Percentiles rank a stretch among this genome's conserved stretches.
Evolutionary conservation across 1,140 invertebrate species (phyloP).

Genomic region (Heliconius melpomene): DNA sequence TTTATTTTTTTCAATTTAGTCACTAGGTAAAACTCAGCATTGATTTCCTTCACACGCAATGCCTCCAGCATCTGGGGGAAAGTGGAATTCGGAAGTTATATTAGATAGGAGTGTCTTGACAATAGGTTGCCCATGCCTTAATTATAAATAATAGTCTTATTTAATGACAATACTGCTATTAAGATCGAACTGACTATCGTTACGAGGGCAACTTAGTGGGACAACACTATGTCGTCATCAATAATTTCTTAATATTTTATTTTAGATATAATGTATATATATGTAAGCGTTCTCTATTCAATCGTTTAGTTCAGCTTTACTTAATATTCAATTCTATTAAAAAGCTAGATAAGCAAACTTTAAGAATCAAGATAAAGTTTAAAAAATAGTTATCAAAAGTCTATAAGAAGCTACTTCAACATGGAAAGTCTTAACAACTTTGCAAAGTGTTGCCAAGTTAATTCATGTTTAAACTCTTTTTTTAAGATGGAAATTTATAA

Average conservation of each 20-base stretch:
- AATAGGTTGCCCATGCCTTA: too few relatives aligned
- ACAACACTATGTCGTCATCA: too few relatives aligned
- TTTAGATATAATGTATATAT: neutral
- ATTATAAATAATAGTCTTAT: too few relatives aligned
- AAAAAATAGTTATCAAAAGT: conserved; percentile 10
- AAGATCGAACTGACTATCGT: too few relatives aligned
- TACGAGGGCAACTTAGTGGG: too few relatives aligned
- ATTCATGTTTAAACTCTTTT: conserved; percentile 25
- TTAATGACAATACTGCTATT: too few relatives aligned
- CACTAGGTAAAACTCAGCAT: too few relatives aligned
- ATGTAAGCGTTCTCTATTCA: neutral
- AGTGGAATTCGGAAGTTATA: too few relatives aligned
- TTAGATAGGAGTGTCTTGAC: too few relatives aligned
- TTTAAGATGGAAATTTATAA: neutral
- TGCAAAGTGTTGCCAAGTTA: conserved; percentile 25
- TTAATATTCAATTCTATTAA: conserved; percentile 10
- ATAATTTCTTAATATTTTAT: neutral
- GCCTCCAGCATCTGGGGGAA: too few relatives aligned
- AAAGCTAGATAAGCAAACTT: neutral
- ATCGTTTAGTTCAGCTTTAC: neutral
- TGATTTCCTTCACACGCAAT: too few relatives aligned
- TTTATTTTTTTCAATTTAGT: too few relatives aligned
- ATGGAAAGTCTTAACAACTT: conserved; percentile 26
- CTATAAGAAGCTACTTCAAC: conserved; percentile 17
- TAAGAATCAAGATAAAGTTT: conserved; percentile 7